Conservation (phyloP, 2,888 invertebrate genomes). For the Oscheius sp. region DNA sequence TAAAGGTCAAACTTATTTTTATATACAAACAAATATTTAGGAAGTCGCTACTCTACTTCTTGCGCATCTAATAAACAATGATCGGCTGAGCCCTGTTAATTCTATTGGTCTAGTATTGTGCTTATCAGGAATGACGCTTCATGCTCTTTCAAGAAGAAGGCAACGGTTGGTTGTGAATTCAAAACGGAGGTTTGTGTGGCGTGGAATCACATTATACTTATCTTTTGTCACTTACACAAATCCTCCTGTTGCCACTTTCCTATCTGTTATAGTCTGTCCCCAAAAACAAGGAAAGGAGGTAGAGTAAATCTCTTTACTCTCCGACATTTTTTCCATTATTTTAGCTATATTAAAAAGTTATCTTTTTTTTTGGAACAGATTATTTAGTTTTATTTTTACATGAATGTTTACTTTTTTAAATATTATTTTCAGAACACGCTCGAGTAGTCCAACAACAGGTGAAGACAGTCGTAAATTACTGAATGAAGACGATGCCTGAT, state of each 20-base stretch:
- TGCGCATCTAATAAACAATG: slow-evolving; percentile 87
- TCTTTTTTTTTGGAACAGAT: too few species aligned
- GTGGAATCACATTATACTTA: neutral
- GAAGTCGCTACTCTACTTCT: slow-evolving; percentile 90
- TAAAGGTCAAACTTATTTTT: slow-evolving; percentile 80
- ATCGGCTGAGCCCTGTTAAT: slow-evolving; percentile 84
- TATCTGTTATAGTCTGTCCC: neutral
- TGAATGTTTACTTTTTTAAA: too few species aligned
- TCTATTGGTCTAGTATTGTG: slow-evolving; percentile 86
- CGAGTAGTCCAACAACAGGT: slow-evolving; percentile 13
- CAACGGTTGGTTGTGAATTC: slow-evolving; percentile 37
- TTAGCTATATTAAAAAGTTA: neutral
- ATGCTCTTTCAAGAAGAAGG: slow-evolving; percentile 47
- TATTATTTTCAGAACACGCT: slow-evolving; percentile 15
- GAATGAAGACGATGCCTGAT: slow-evolving; percentile 21
- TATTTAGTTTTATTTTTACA: too few species aligned
- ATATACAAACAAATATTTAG: slow-evolving; percentile 74
- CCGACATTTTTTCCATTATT: neutral
- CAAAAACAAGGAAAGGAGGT: too few species aligned
- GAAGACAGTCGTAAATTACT: slow-evolving; percentile 22
- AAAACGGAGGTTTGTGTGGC: slow-evolving; percentile 10
- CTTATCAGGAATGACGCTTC: slow-evolving; percentile 76
- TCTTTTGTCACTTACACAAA: neutral
- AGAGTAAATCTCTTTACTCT: too few species aligned
- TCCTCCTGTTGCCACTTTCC: neutral